Evolutionary conservation across 2,113 vertebrate species (phyloP).

Genomic region (Brachypodius melanocephalos): DNA sequence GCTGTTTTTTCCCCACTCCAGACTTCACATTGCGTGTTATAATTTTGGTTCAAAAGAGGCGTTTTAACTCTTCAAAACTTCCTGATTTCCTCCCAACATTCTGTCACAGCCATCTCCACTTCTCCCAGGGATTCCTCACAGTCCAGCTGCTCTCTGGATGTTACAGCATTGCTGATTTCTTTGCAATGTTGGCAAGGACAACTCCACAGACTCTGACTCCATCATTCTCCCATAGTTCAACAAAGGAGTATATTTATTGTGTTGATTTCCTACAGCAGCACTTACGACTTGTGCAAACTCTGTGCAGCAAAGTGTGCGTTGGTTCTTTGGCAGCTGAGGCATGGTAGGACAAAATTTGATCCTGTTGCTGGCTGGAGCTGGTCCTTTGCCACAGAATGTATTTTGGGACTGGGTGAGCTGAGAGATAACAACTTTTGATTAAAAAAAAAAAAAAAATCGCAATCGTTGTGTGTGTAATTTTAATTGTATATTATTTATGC

Average conservation of each 20-base stretch:
- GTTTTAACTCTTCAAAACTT: background rate
- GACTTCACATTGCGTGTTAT: fast-evolving
- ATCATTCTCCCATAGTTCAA: background rate
- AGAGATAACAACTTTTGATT: background rate
- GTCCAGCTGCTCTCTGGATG: background rate
- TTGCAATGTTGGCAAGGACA: background rate
- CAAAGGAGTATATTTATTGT: background rate
- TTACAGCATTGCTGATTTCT: background rate
- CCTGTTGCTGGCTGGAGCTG: background rate
- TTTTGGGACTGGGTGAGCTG: background rate
- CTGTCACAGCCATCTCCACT: background rate
- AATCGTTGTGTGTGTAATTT: background rate
- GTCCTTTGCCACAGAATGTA: background rate
- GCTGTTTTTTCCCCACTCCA: background rate
- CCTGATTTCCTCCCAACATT: background rate
- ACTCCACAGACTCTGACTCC: background rate
- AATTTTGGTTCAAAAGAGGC: background rate
- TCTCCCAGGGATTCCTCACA: background rate
- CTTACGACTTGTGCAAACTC: background rate
- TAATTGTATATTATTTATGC: background rate
- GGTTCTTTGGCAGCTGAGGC: background rate
- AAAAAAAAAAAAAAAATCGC: background rate
- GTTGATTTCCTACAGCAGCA: background rate
- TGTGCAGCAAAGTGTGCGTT: background rate
- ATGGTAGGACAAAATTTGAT: background rate